Conservation (phyloP, 1,140 invertebrate genomes). For the Tetraneura akinire region DNA sequence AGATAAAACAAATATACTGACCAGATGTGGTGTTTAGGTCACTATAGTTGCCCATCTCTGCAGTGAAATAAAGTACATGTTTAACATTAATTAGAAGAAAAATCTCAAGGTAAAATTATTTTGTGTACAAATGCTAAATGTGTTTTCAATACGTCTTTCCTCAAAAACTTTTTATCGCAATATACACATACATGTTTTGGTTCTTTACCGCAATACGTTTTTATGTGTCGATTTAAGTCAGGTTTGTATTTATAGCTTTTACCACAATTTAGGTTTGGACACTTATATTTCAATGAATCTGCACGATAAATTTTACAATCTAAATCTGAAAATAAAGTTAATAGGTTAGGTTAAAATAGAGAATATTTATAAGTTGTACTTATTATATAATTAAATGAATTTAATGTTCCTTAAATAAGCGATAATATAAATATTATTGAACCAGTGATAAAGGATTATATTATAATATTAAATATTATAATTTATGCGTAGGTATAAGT, state of each 20-base stretch:
- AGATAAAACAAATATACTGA: too few species aligned
- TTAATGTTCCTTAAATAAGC: neutral
- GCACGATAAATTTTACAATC: neutral
- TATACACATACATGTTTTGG: conserved; percentile 58
- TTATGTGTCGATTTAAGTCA: conserved; percentile 61
- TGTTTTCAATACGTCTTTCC: conserved; percentile 60
- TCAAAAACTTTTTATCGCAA: conserved; percentile 59
- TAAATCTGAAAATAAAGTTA: conserved; percentile 7
- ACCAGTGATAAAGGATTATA: neutral
- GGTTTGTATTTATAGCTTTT: conserved; percentile 57
- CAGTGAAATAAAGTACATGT: too few species aligned
- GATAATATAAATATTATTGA: neutral
- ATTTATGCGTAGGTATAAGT: too few species aligned
- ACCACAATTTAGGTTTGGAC: conserved; percentile 51
- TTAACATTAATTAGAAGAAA: neutral
- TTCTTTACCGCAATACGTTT: conserved; percentile 64
- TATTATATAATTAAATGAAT: neutral
- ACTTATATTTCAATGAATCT: conserved; percentile 25
- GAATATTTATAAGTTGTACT: neutral
- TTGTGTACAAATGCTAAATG: conserved; percentile 56
- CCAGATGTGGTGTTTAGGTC: too few species aligned
- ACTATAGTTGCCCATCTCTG: too few species aligned
- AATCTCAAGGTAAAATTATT: neutral
- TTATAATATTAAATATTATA: too few species aligned
- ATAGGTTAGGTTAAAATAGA: too few species aligned